Evolutionary conservation across 1,140 invertebrate genomes (phyloP).

Genomic region (Brachionus koreanus): DNA sequence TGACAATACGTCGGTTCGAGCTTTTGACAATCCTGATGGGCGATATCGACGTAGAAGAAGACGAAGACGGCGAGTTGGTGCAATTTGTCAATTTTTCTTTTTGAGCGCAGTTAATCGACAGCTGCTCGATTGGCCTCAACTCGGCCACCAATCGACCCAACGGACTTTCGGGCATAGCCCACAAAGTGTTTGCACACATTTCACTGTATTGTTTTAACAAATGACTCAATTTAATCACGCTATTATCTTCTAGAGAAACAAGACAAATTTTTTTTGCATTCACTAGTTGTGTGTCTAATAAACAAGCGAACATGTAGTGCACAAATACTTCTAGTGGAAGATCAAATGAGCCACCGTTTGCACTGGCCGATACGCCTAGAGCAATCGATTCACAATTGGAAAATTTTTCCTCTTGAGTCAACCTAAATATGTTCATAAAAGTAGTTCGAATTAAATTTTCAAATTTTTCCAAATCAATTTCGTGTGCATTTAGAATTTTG

Average conservation of each 20-base stretch:
- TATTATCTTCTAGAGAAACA: not conserved
- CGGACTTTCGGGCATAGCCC: not conserved
- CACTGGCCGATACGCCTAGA: not conserved
- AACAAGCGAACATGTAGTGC: not conserved
- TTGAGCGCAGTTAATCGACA: not conserved
- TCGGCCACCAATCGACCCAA: not conserved
- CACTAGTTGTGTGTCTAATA: not conserved
- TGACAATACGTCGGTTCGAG: not conserved
- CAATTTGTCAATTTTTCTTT: not conserved
- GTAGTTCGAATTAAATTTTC: slow-evolving; percentile 8
- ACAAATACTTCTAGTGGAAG: slow-evolving; percentile 10
- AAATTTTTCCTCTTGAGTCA: not conserved
- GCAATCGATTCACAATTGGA: not conserved
- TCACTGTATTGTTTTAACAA: not conserved
- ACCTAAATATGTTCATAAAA: not conserved
- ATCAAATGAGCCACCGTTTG: not conserved
- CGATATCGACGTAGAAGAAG: slow-evolving; percentile 20
- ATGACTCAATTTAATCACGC: not conserved
- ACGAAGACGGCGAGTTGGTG: not conserved
- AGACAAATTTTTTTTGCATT: not conserved
- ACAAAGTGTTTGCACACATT: not conserved
- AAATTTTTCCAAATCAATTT: not conserved
- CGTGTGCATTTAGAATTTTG: not conserved
- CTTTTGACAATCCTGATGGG: not conserved
- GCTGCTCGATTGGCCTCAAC: not conserved